Percentiles rank a stretch among this genome's conserved stretches.
phyloP scores from a whole-genome alignment of 1,140 invertebrate species.

The Calephelis nemesis region DNA sequence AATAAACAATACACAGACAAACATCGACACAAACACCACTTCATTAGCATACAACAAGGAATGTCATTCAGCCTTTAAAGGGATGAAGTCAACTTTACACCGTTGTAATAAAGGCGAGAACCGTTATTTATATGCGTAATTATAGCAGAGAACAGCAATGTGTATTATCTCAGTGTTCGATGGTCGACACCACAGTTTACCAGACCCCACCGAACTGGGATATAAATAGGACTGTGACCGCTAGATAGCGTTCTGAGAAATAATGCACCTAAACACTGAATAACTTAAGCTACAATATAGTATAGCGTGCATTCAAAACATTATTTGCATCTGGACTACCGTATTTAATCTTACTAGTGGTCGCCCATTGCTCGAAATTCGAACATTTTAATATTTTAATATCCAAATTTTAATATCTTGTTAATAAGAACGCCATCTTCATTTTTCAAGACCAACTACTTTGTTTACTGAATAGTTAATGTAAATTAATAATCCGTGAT shows the following conservation, averaged over 20 bases:
- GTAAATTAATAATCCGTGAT: too few relatives aligned
- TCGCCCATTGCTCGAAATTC: too few relatives aligned
- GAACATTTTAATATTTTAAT: too few relatives aligned
- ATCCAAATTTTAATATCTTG: too few relatives aligned
- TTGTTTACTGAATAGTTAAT: too few relatives aligned
- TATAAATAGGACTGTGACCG: conserved; percentile 13
- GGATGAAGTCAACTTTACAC: neutral
- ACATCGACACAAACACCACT: neutral
- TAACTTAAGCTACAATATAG: neutral
- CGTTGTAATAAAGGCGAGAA: neutral
- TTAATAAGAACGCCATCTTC: too few relatives aligned
- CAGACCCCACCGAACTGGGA: neutral
- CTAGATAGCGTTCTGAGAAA: conserved; percentile 10
- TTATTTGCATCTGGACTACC: too few relatives aligned
- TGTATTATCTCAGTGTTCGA: conserved; percentile 12
- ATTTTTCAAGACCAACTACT: too few relatives aligned
- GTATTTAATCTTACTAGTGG: too few relatives aligned
- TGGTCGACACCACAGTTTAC: conserved; percentile 1
- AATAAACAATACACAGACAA: neutral
- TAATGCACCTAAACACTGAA: neutral
- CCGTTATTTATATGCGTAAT: neutral
- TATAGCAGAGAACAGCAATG: conserved; percentile 2
- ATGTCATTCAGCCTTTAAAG: neutral
- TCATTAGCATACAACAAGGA: conserved; percentile 1
- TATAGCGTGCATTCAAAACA: neutral